phyloP scores from a whole-genome alignment of 2,113 vertebrate genomes.

The Sciurus niger region DNA sequence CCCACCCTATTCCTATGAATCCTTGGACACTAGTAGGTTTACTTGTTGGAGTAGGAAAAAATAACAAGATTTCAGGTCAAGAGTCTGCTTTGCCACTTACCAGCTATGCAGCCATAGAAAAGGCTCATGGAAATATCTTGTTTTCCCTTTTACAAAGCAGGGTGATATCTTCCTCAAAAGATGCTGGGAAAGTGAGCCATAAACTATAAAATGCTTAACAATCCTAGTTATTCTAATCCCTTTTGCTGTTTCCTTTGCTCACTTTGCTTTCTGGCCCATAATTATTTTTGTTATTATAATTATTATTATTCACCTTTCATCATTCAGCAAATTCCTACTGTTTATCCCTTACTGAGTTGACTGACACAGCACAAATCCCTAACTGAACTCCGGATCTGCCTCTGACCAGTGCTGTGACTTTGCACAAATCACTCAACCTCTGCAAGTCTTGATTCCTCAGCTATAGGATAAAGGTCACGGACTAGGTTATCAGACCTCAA shows the following conservation, averaged over 20 bases:
- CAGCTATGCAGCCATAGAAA: not conserved
- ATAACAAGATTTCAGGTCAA: conserved; percentile 5
- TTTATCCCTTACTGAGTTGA: conserved; percentile 3
- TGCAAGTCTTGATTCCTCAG: not conserved
- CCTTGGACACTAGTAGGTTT: not conserved
- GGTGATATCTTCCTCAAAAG: not conserved
- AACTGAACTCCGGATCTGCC: not conserved
- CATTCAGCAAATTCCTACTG: not conserved
- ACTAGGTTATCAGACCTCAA: not conserved
- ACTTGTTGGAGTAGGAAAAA: not conserved
- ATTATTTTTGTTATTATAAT: not conserved
- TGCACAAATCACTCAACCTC: not conserved
- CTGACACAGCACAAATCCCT: not conserved
- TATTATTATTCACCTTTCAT: not conserved
- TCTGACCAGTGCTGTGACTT: not conserved
- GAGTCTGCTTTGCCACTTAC: not conserved
- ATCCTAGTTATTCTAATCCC: not conserved
- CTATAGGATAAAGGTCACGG: conserved; percentile 16
- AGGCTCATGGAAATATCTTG: not conserved
- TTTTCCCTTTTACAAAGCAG: not conserved
- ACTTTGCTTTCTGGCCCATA: not conserved
- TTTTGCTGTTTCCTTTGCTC: not conserved
- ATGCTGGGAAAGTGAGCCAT: not conserved
- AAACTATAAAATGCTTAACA: not conserved
- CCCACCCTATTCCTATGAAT: not conserved